Evolutionary conservation across 1,140 invertebrate genomes (phyloP).

Genomic region (Pectinophora gossypiella): DNA sequence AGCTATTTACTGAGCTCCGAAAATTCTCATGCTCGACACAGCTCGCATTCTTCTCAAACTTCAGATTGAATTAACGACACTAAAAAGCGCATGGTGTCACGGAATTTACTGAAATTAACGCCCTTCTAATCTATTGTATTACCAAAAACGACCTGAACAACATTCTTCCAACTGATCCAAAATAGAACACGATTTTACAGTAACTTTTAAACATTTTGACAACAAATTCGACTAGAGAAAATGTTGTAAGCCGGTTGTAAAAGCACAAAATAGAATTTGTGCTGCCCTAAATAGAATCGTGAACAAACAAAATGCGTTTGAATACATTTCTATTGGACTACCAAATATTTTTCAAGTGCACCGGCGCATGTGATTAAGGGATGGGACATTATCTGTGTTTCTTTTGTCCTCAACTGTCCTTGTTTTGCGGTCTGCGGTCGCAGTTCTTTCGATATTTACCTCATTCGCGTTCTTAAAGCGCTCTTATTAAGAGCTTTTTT

Average conservation of each 20-base stretch:
- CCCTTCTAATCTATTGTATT: constrained; percentile 44
- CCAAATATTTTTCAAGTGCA: constrained; percentile 68
- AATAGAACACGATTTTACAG: constrained; percentile 46
- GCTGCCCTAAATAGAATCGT: constrained; percentile 45
- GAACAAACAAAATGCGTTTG: constrained; percentile 49
- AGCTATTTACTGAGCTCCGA: constrained; percentile 49
- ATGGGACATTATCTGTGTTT: constrained; percentile 67
- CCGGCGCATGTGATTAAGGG: constrained; percentile 72
- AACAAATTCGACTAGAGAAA: constrained; percentile 35
- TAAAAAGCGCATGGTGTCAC: constrained; percentile 40
- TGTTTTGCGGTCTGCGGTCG: constrained; percentile 65
- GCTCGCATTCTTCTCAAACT: constrained; percentile 45
- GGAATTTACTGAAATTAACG: constrained; percentile 41
- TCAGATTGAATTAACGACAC: constrained; percentile 44
- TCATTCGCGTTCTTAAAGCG: constrained; percentile 29
- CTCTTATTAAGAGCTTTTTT: constrained; percentile 24
- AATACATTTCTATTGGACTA: constrained; percentile 50
- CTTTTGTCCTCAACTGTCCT: constrained; percentile 64
- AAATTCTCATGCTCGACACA: constrained; percentile 42
- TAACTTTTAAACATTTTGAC: constrained; percentile 39
- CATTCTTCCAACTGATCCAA: constrained; percentile 47
- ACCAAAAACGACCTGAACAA: constrained; percentile 30
- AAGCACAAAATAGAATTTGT: constrained; percentile 37
- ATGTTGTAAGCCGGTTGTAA: constrained; percentile 39
- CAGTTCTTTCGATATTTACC: constrained; percentile 25